Evolutionary conservation across 2,797 vertebrate genomes (phyloP).

Genomic region (Gambelia wislizenii): DNA sequence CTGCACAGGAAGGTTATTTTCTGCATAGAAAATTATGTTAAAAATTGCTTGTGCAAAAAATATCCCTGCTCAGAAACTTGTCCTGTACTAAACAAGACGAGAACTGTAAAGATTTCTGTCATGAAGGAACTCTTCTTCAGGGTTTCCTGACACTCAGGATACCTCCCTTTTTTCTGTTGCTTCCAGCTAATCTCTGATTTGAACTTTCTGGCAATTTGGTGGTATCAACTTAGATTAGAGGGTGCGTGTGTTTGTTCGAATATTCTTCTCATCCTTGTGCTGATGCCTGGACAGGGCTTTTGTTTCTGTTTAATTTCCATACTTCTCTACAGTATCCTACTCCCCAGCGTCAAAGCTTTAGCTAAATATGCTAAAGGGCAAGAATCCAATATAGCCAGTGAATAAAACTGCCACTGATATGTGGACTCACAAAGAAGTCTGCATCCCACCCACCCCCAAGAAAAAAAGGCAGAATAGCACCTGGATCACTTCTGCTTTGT

Average conservation of each 20-base stretch:
- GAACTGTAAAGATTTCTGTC: too few species aligned
- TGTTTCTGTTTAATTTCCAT: neutral
- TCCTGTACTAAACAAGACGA: too few species aligned
- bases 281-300: neutral
- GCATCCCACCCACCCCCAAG: too few species aligned
- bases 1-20: too few species aligned
- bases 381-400: neutral
- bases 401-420: neutral
- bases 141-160: too few species aligned
- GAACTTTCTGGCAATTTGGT: neutral
- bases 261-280: too few species aligned
- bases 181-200: neutral
- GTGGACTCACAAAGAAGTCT: neutral
- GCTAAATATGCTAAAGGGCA: neutral
- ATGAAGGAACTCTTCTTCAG: too few species aligned
- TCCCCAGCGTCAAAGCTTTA: neutral
- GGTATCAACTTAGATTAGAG: neutral
- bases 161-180: too few species aligned
- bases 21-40: too few species aligned
- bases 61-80: too few species aligned
- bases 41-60: too few species aligned
- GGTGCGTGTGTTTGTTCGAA: neutral
- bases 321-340: neutral
- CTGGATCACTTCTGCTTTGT: neutral
- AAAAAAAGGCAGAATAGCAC: neutral